A percentile compares a stretch with the other conserved stretches of the same genome.
Conservation (phyloP, 2,797 vertebrate species). For the Apodemus agrarius region DNA sequence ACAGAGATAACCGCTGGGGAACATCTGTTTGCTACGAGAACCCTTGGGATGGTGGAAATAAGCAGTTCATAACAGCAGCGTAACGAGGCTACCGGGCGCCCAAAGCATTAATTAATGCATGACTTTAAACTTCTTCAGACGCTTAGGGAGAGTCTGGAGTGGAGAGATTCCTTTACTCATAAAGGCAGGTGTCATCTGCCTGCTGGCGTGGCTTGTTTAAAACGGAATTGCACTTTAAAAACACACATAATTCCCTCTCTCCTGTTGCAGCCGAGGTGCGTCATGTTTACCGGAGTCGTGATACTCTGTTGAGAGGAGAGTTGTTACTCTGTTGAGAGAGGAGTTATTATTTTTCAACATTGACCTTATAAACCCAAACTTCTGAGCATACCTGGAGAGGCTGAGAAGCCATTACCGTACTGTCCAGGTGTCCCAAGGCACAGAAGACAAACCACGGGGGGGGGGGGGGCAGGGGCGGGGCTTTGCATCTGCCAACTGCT, state of each 20-base stretch:
- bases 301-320: conserved; percentile 12
- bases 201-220: conserved; percentile 26
- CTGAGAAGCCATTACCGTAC: neutral
- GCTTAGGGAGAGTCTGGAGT: neutral
- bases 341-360: conserved; percentile 31
- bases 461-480: neutral
- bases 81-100: conserved; percentile 37
- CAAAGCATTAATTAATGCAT: conserved; percentile 65
- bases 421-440: neutral
- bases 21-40: conserved; percentile 58
- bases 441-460: neutral
- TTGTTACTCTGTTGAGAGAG: no score
- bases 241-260: neutral
- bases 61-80: conserved; percentile 60
- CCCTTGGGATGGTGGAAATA: conserved; percentile 60
- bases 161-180: conserved; percentile 50
- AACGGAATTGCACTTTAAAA: conserved; percentile 27
- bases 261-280: neutral
- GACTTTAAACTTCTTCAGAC: conserved; percentile 38
- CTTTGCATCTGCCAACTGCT: neutral
- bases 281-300: neutral
- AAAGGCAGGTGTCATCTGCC: neutral
- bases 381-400: neutral
- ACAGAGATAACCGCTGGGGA: conserved; percentile 1
- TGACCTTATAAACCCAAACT: conserved; percentile 22